A percentile compares a stretch with the other conserved stretches of the same genome.
phyloP scores from a whole-genome alignment of 2,888 invertebrate genomes.

The Tiliacea aurago region DNA sequence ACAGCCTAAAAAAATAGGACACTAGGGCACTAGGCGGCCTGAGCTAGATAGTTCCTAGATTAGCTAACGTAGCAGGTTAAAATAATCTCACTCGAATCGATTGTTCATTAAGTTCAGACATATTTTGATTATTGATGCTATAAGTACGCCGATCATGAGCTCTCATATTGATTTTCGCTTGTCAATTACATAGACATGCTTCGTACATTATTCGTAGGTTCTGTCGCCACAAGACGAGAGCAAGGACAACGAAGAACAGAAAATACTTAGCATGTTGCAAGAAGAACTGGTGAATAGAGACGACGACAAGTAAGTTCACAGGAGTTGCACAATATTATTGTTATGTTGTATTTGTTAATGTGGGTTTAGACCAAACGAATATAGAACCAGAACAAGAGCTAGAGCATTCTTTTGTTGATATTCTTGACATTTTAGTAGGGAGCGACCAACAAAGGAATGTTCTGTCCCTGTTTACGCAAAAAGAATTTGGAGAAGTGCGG shows the following conservation, averaged over 20 bases:
- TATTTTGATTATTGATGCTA: slow-evolving; percentile 56
- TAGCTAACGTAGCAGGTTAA: slow-evolving; percentile 68
- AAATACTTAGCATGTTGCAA: slow-evolving; percentile 93
- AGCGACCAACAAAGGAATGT: no score
- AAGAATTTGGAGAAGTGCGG: no score
- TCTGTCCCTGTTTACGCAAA: no score
- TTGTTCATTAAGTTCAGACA: slow-evolving; percentile 60
- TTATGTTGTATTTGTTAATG: slow-evolving; percentile 33
- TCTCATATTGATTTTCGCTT: slow-evolving; percentile 79
- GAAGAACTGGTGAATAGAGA: slow-evolving; percentile 96
- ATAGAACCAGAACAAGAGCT: no score
- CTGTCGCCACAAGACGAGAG: slow-evolving; percentile 87
- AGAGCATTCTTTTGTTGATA: no score
- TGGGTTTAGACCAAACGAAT: neutral
- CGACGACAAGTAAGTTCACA: slow-evolving; percentile 93
- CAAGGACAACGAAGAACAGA: slow-evolving; percentile 93
- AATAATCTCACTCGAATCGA: slow-evolving; percentile 67
- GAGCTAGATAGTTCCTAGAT: slow-evolving; percentile 75
- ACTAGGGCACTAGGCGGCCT: slow-evolving; percentile 82
- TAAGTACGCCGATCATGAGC: slow-evolving; percentile 63
- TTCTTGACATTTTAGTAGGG: no score
- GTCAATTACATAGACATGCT: slow-evolving; percentile 84
- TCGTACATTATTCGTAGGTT: slow-evolving; percentile 87
- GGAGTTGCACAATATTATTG: slow-evolving; percentile 58
- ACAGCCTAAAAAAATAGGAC: slow-evolving; percentile 81